Evolutionary conservation across 2,888 invertebrate genomes (phyloP).

Genomic region (Tridacna crocea): DNA sequence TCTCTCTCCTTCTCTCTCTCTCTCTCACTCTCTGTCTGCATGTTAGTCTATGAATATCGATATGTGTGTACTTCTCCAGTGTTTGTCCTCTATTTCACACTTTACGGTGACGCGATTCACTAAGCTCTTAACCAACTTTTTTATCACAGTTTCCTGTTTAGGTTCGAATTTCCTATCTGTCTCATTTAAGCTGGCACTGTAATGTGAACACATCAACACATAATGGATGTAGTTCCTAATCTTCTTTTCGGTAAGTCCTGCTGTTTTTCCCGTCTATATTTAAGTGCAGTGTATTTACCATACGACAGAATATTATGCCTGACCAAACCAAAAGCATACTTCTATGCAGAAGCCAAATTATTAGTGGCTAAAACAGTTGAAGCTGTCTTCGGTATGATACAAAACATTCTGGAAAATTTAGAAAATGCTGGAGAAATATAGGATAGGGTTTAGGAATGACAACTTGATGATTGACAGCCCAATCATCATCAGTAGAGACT

Average conservation of each 20-base stretch:
- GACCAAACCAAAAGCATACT: too few species aligned
- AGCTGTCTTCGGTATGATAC: too few species aligned
- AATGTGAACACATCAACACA: not conserved
- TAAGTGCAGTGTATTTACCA: too few species aligned
- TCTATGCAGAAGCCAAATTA: too few species aligned
- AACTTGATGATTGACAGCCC: too few species aligned
- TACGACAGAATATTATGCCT: too few species aligned
- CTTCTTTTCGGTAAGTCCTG: not conserved
- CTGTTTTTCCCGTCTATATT: too few species aligned
- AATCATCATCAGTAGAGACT: too few species aligned
- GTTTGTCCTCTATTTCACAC: not conserved
- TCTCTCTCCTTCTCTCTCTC: not conserved
- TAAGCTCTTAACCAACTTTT: not conserved
- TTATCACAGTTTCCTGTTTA: slow-evolving; percentile 6
- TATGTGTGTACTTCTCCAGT: not conserved
- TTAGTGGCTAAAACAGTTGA: too few species aligned
- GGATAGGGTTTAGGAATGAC: too few species aligned
- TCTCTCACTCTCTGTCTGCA: not conserved
- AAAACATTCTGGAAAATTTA: too few species aligned
- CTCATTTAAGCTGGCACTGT: not conserved
- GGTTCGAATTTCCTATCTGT: slow-evolving; percentile 27
- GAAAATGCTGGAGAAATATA: too few species aligned
- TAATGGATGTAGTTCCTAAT: not conserved
- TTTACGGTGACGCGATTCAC: not conserved
- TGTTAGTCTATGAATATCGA: not conserved